phyloP scores from a whole-genome alignment of 2,797 vertebrate genomes.

The Discoglossus pictus region DNA sequence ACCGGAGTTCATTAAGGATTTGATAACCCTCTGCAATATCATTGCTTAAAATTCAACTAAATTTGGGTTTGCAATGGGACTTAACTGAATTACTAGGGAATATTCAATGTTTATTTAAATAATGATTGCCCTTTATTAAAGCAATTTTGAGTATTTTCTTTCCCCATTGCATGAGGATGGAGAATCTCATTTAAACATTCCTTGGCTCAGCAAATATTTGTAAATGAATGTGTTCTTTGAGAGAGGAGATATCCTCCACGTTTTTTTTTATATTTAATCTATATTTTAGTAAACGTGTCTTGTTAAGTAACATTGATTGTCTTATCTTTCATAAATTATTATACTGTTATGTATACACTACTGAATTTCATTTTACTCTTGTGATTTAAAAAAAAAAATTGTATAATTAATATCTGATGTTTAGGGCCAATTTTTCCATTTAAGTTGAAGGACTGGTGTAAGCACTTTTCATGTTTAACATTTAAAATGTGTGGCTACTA shows the following conservation, averaged over 20 bases:
- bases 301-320: slow-evolving; percentile 32
- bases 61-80: background rate
- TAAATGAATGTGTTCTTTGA: slow-evolving; percentile 19
- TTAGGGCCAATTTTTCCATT: no score
- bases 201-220: slow-evolving; percentile 12
- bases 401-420: no score
- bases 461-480: no score
- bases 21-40: slow-evolving; percentile 1
- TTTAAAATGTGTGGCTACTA: no score
- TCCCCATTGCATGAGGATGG: background rate
- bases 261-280: slow-evolving; percentile 44
- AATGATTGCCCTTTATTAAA: background rate
- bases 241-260: slow-evolving; percentile 18
- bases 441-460: no score
- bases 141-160: no score
- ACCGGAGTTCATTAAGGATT: slow-evolving; percentile 8
- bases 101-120: slow-evolving; percentile 13
- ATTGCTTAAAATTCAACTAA: slow-evolving; percentile 1
- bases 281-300: slow-evolving; percentile 52
- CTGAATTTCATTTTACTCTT: no score
- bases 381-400: no score
- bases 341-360: no score
- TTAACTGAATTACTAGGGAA: background rate
- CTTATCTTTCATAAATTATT: background rate
- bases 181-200: slow-evolving; percentile 30